phyloP scores from a whole-genome alignment of 1,140 invertebrate species.

The Goniozus legneri region DNA sequence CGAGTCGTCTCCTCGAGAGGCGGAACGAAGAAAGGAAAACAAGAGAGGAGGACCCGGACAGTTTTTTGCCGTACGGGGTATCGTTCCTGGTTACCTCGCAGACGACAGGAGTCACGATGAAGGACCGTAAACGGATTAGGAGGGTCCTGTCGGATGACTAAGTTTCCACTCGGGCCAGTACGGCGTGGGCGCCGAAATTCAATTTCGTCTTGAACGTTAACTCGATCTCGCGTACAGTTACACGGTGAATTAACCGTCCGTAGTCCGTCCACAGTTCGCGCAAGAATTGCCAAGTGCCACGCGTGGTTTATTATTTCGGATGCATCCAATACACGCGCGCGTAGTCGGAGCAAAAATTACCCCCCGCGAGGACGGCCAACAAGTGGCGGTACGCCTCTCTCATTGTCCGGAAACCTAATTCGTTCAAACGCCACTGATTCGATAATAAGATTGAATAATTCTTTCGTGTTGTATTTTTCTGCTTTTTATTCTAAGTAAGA shows the following conservation, averaged over 20 bases:
- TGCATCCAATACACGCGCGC: neutral
- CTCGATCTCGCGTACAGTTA: constrained; percentile 43
- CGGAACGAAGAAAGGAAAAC: too few relatives aligned
- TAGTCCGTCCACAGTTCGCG: neutral
- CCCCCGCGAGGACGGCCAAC: constrained; percentile 14
- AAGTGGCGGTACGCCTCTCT: constrained; percentile 13
- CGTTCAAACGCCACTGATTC: too few relatives aligned
- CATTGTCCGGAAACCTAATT: neutral
- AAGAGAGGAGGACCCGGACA: too few relatives aligned
- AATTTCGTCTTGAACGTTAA: constrained; percentile 48
- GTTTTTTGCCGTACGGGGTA: too few relatives aligned
- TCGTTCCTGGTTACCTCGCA: too few relatives aligned
- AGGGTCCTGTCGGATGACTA: constrained; percentile 45
- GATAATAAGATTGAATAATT: too few relatives aligned
- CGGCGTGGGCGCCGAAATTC: constrained; percentile 35
- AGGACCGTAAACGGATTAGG: constrained; percentile 41
- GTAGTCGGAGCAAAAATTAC: constrained; percentile 16
- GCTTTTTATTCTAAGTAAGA: too few relatives aligned
- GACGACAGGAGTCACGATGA: constrained; percentile 24
- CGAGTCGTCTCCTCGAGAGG: too few relatives aligned
- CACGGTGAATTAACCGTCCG: constrained; percentile 40
- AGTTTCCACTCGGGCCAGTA: constrained; percentile 38
- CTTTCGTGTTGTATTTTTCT: too few relatives aligned
- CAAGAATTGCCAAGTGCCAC: constrained; percentile 15
- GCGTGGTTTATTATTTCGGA: constrained; percentile 2